Evolutionary conservation across 2,113 vertebrate species (phyloP).

Genomic region (Ageneiosus marmoratus): DNA sequence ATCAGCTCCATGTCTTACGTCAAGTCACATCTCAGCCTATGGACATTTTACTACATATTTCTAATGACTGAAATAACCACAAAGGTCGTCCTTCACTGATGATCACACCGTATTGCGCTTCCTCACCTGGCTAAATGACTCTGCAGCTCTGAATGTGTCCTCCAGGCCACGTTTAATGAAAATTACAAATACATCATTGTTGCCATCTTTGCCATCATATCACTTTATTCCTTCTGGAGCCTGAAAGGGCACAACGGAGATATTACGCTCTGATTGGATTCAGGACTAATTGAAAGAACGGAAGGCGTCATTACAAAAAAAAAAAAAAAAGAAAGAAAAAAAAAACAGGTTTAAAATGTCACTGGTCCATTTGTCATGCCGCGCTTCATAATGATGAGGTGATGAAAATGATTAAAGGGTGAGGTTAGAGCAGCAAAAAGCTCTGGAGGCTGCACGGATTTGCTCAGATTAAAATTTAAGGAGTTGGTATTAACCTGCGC

Average conservation of each 20-base stretch:
- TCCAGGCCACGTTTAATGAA: constrained; percentile 14
- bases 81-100: not conserved
- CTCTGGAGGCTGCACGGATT: not conserved
- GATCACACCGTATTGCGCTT: not conserved
- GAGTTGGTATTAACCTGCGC: not conserved
- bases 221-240: not conserved
- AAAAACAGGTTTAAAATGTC: constrained; percentile 37
- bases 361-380: constrained; percentile 14
- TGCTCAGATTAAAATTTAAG: not conserved
- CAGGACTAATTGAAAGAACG: constrained; percentile 32
- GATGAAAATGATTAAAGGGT: constrained; percentile 15
- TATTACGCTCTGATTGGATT: constrained; percentile 24
- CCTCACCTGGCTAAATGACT: constrained; percentile 5
- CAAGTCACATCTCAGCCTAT: not conserved
- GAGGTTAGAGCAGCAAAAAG: not conserved
- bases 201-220: not conserved
- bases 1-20: not conserved
- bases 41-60: not conserved
- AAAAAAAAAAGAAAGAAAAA: no score
- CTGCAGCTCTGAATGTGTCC: not conserved
- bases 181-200: not conserved
- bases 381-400: not conserved
- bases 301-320: constrained; percentile 6
- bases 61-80: not conserved
- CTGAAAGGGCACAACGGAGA: constrained; percentile 24